These are phyloP conservation scores for Geopemphigus sp. DNA, from an alignment of 1,140 invertebrate species.

Conservation along the genomic window DNA sequence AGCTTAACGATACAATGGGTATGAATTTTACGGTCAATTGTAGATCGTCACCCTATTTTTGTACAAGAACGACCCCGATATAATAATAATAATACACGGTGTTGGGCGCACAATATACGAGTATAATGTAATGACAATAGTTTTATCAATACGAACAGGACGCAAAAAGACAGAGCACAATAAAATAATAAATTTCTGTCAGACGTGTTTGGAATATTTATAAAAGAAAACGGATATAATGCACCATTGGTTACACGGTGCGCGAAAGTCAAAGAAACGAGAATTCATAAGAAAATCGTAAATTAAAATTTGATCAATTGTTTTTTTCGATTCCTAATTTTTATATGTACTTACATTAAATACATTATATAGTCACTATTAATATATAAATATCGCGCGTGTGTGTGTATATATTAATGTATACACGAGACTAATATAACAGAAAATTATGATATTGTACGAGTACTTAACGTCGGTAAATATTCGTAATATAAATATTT, in stretches of 20 bases:
- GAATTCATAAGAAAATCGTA: neutral
- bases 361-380: neutral
- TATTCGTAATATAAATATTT: slow-evolving; percentile 23
- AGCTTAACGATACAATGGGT: slow-evolving; percentile 44
- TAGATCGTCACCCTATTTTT: slow-evolving; percentile 45
- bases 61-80: slow-evolving; percentile 20
- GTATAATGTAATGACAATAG: slow-evolving; percentile 38
- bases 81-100: slow-evolving; percentile 30
- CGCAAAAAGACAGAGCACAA: slow-evolving; percentile 25
- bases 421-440: too few relatives aligned
- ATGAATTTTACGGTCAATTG: slow-evolving; percentile 47
- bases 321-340: too few relatives aligned
- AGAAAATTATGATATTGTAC: neutral
- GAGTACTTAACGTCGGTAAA: slow-evolving; percentile 6
- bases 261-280: neutral
- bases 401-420: neutral
- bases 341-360: too few relatives aligned
- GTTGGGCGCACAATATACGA: slow-evolving; percentile 8
- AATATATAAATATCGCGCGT: neutral
- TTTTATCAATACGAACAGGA: slow-evolving; percentile 10
- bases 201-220: slow-evolving; percentile 12
- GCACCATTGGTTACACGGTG: neutral
- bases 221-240: slow-evolving; percentile 1
- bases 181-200: slow-evolving; percentile 29
- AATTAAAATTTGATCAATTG: neutral